A percentile compares a stretch with the other conserved stretches of the same genome.
Conservation (phyloP, 2,888 invertebrate species). For the Tiliacea aurago region DNA sequence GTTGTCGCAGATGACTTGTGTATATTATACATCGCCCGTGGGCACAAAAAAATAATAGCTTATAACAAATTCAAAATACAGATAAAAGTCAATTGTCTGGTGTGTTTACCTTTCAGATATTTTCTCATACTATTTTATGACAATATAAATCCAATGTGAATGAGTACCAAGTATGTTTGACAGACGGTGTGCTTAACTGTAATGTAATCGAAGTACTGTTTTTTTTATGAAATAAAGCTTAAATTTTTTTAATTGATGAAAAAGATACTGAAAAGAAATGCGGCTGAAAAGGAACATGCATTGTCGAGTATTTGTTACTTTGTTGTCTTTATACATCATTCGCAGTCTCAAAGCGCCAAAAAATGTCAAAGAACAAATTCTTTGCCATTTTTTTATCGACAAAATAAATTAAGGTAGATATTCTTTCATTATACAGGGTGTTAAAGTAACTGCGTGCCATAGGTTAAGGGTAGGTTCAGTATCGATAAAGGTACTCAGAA, state of each 20-base stretch:
- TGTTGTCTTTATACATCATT: not conserved
- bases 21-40: slow-evolving; percentile 28
- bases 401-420: not conserved
- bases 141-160: slow-evolving; percentile 24
- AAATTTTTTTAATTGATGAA: not conserved
- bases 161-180: slow-evolving; percentile 2
- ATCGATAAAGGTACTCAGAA: no score
- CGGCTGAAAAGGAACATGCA: not conserved
- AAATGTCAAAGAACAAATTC: not conserved
- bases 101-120: slow-evolving; percentile 26
- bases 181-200: not conserved
- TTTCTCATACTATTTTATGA: slow-evolving; percentile 9
- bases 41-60: slow-evolving; percentile 46
- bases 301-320: not conserved
- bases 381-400: not conserved
- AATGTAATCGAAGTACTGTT: no score
- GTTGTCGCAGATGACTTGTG: slow-evolving; percentile 37
- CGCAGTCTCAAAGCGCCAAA: no score
- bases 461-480: no score
- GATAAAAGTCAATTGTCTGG: slow-evolving; percentile 46
- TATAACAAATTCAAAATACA: slow-evolving; percentile 47
- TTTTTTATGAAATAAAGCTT: no score
- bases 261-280: not conserved
- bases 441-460: no score
- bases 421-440: no score